Base-by-base conservation (phyloP, 2,113 vertebrate genomes). In the Lamprologus ornatipinnis region DNA sequence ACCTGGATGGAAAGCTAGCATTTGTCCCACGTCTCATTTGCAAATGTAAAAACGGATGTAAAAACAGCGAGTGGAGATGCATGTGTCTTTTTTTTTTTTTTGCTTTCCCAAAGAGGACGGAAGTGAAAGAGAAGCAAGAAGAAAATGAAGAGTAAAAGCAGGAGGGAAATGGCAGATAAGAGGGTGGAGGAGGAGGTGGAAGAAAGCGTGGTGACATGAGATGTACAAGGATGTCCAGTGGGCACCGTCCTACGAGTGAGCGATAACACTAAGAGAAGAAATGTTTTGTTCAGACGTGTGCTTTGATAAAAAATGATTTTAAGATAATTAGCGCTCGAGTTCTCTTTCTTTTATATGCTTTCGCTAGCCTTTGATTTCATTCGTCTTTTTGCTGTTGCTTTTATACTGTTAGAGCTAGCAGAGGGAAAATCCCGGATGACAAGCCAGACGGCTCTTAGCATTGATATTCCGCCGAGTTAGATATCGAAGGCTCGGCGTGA, bases 11-110 rank as follows among this genome's bases (percentile, higher is more conserved):
- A 88, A 87, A 84, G 82, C 88, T 45, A 13, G 54, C 45, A 80
- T 85, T 85, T 91, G 65, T 80, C n/a, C 57, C 79, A 21, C 54
- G 83, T 83, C 54, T 91, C 60, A 89, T 88, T 89, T 85, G 83
- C 14, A 51, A 17, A 75, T 55, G 45, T 65, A 60, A 81, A 82
- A 87, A 58, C 9, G 2, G 12, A 54, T 83, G 31, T 85, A 23
- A 80, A 80, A 70, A 42, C 5, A 80, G 26, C 2, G 3, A 63
- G 26, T 37, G 42, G 40, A 42, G 35, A 65, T 7, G 11, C 23
- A 89, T 33, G 82, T 80, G 63, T 51, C 21, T 19, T 31, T 82
- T 75, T 5, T 2, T 11, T 85, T 75, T 14, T 14, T 23, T 42
- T 4, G 1, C 6, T 37, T 37, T 65, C 6, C 42, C 23, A 13